Evolutionary conservation across 2,888 invertebrate species (phyloP).

Genomic region (Oegoconia quadripuncta): DNA sequence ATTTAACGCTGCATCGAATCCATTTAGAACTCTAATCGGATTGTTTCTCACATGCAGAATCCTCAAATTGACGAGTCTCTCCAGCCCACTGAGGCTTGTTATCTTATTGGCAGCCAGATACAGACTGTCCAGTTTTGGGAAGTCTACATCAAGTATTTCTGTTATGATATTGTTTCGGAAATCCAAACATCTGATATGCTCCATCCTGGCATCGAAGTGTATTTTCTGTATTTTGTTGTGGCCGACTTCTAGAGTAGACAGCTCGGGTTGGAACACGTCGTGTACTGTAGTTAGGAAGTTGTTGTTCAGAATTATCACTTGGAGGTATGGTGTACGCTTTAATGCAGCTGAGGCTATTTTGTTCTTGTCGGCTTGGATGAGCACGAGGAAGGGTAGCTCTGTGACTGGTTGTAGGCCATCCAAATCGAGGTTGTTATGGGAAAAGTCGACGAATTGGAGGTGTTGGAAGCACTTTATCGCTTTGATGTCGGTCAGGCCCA

Average conservation of each 20-base stretch:
- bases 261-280: conserved; percentile 74
- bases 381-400: conserved; percentile 73
- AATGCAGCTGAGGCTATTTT: conserved; percentile 64
- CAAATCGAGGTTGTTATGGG: conserved; percentile 70
- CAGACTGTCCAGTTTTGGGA: conserved; percentile 81
- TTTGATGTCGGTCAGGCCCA: conserved; percentile 72
- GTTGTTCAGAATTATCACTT: conserved; percentile 77
- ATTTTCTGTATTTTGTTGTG: conserved; percentile 61
- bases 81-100: conserved; percentile 79
- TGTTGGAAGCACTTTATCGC: conserved; percentile 72
- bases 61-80: conserved; percentile 78
- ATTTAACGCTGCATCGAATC: conserved; percentile 58
- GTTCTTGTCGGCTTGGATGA: conserved; percentile 80
- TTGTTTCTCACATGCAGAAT: conserved; percentile 87
- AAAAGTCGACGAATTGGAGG: conserved; percentile 78
- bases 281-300: conserved; percentile 72
- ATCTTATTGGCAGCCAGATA: conserved; percentile 88
- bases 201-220: conserved; percentile 44
- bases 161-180: conserved; percentile 71
- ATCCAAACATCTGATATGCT: conserved; percentile 73
- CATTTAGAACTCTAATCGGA: conserved; percentile 72
- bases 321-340: conserved; percentile 76
- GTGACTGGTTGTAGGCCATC: conserved; percentile 68
- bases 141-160: conserved; percentile 61
- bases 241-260: conserved; percentile 78